Evolutionary conservation across 2,113 vertebrate species (phyloP).

Genomic region (Benitochromis conjunctus): DNA sequence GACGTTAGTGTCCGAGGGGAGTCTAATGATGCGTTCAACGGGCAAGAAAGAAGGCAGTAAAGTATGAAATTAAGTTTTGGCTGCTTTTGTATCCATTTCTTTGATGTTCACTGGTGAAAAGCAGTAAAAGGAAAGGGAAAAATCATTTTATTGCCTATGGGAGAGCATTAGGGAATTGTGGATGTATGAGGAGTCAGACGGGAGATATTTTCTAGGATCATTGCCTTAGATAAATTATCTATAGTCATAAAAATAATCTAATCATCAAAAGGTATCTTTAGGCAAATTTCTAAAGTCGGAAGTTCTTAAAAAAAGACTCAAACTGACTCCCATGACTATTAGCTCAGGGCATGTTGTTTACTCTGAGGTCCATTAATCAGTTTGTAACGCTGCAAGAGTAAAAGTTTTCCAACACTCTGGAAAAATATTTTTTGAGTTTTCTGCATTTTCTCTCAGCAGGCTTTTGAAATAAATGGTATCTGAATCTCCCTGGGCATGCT

Average conservation of each 20-base stretch:
- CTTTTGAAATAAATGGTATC: background rate
- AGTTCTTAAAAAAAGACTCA: background rate
- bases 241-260: background rate
- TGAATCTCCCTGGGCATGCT: background rate
- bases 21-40: background rate
- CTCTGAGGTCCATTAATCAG: background rate
- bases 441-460: background rate
- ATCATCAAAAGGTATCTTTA: background rate
- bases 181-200: background rate
- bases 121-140: background rate
- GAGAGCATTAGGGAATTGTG: background rate
- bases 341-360: background rate
- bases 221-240: background rate
- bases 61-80: background rate
- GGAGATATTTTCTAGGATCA: background rate
- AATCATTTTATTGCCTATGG: background rate
- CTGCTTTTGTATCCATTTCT: background rate
- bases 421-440: background rate
- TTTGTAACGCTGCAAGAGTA: background rate
- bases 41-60: background rate
- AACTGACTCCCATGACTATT: background rate
- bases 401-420: rapidly evolving
- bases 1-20: background rate
- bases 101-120: background rate
- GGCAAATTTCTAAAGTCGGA: background rate